Evolutionary conservation across 2,113 vertebrate species (phyloP).

Genomic region (Seriola dumerili): DNA sequence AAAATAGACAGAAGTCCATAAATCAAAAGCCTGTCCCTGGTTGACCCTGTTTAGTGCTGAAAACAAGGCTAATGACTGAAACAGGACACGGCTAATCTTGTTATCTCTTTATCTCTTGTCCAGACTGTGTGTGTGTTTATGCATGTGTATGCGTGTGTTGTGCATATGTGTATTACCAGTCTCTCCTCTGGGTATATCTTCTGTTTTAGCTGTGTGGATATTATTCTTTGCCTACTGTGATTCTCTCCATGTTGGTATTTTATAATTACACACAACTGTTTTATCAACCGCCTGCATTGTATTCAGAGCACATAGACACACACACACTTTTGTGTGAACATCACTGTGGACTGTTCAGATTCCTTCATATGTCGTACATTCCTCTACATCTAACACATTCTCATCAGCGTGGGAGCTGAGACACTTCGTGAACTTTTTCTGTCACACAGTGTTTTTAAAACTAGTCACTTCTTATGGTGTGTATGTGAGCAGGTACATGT

Average conservation of each 20-base stretch:
- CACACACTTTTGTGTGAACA: constrained; percentile 10
- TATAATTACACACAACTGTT: constrained; percentile 30
- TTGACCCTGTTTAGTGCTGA: constrained; percentile 51
- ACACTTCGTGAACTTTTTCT: constrained; percentile 59
- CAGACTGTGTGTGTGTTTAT: constrained; percentile 40
- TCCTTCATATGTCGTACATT: constrained; percentile 75
- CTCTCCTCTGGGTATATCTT: constrained; percentile 11
- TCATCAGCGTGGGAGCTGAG: constrained; percentile 67
- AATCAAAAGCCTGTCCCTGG: constrained; percentile 56
- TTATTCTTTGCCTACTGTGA: constrained; percentile 27
- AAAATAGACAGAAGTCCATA: constrained; percentile 15
- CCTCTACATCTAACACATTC: constrained; percentile 56
- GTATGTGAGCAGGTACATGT: constrained; percentile 17
- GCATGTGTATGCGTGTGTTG: constrained; percentile 14
- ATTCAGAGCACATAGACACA: background rate
- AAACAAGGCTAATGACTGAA: constrained; percentile 74
- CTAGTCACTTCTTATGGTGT: constrained; percentile 13
- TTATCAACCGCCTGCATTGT: constrained; percentile 1
- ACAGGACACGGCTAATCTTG: constrained; percentile 77
- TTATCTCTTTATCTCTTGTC: constrained; percentile 72
- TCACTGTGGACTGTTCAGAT: constrained; percentile 12
- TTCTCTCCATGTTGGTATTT: constrained; percentile 18
- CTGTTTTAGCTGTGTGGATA: constrained; percentile 29
- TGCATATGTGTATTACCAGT: constrained; percentile 14
- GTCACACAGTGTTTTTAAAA: constrained; percentile 16